phyloP scores from a whole-genome alignment of 1,140 invertebrate species.

The Rhynchophorus ferrugineus region DNA sequence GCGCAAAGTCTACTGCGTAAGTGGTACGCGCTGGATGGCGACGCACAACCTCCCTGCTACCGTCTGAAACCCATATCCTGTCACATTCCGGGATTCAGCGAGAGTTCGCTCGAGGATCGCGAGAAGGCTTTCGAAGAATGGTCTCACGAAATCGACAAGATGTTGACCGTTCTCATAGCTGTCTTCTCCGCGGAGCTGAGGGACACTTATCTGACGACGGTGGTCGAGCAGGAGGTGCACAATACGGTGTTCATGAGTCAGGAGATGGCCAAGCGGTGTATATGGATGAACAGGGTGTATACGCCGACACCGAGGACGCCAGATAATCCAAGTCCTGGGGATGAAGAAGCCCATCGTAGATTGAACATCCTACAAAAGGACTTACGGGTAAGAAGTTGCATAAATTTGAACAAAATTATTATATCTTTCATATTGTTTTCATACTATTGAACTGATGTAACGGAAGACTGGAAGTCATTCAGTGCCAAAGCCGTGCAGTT shows the following conservation, averaged over 20 bases:
- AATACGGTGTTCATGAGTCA: slow-evolving; percentile 69
- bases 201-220: slow-evolving; percentile 70
- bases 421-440: too few species aligned
- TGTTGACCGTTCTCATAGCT: slow-evolving; percentile 57
- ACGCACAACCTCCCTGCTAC: slow-evolving; percentile 67
- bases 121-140: slow-evolving; percentile 48
- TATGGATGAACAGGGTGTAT: slow-evolving; percentile 60
- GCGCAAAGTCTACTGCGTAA: slow-evolving; percentile 46
- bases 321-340: slow-evolving; percentile 44
- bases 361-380: slow-evolving; percentile 62
- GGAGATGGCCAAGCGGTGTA: slow-evolving; percentile 63
- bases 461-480: too few species aligned
- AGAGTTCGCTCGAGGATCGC: slow-evolving; percentile 40
- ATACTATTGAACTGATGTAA: too few species aligned
- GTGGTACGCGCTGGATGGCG: slow-evolving; percentile 56
- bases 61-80: slow-evolving; percentile 53
- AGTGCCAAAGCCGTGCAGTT: too few species aligned
- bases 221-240: slow-evolving; percentile 73
- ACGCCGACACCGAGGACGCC: slow-evolving; percentile 42
- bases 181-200: slow-evolving; percentile 64
- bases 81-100: slow-evolving; percentile 48
- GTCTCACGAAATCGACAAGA: slow-evolving; percentile 53
- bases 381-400: slow-evolving; percentile 48
- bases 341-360: slow-evolving; percentile 56
- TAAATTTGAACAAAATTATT: not conserved